phyloP scores from a whole-genome alignment of 2,113 vertebrate genomes.

The Bostrychus sinensis region DNA sequence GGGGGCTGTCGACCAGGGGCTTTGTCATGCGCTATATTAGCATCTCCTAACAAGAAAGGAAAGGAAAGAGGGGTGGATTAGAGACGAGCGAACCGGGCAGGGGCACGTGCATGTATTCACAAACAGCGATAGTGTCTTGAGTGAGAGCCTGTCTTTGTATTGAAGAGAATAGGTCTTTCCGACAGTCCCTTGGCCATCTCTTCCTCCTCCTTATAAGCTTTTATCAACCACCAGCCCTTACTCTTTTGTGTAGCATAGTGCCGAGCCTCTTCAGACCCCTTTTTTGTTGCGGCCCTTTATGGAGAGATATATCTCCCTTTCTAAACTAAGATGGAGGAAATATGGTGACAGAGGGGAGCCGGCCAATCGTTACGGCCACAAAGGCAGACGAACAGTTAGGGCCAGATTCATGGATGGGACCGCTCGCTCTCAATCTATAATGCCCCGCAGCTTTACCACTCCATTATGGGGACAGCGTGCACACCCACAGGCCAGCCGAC shows the following conservation, averaged over 20 bases:
- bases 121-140: conserved; percentile 70
- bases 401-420: conserved; percentile 75
- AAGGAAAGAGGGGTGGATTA: conserved; percentile 33
- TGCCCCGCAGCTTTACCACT: conserved; percentile 72
- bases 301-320: conserved; percentile 75
- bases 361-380: conserved; percentile 75
- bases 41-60: conserved; percentile 66
- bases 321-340: conserved; percentile 79
- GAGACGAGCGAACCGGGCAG: conserved; percentile 31
- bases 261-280: conserved; percentile 59
- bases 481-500: conserved; percentile 43
- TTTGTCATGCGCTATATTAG: conserved; percentile 72
- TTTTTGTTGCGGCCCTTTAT: conserved; percentile 74
- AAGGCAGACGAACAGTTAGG: conserved; percentile 74
- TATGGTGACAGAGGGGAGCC: conserved; percentile 72
- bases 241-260: conserved; percentile 62
- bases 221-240: conserved; percentile 63
- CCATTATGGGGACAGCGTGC: conserved; percentile 71
- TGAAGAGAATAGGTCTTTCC: conserved; percentile 67
- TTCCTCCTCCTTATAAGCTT: conserved; percentile 62
- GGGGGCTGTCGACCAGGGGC: conserved; percentile 53
- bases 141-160: conserved; percentile 67
- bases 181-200: conserved; percentile 53
- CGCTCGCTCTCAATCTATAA: conserved; percentile 69
- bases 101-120: conserved; percentile 43